Evolutionary conservation across 1,140 invertebrate species (phyloP), one percentile per base, ranked within the genome.

Genomic region (Agrypnia vestita): DNA sequence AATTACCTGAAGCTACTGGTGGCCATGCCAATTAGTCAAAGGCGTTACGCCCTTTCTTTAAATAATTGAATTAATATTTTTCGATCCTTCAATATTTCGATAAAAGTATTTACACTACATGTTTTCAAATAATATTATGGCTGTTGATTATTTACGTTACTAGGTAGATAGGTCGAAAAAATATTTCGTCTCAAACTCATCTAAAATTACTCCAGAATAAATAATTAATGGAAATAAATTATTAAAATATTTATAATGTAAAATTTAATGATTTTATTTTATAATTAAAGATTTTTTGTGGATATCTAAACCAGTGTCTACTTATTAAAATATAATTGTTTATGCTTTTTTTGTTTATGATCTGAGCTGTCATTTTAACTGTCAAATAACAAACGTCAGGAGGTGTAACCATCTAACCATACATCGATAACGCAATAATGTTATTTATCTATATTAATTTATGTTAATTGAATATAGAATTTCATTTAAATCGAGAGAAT

Each of bases 401-500:
- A 78, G 76, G 76, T 69, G 76, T 78, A 78, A 56, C 49, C 71
- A 13, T 13, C 11, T 69, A 13, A 43, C 35, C n/a, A 43, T 43
- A 43, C 61, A 64, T 64, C 35, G 61, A 64, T 8, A 49, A 71
- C 47, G 67, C 15, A 71, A 71, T 71, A 71, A 21, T 44, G 15
- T 75, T 75, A 56, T 44, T 17, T 75, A 61, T 76, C n/a, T 21
- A 49, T 13, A 64, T 21, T 76, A 62, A 64, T 76, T 64, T 51
- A 51, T 49, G 13, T 64, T 21, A 51, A 64, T 73, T 25, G 4
- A 53, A 10, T 8, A 17, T 53, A 73, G 55, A 35, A 3, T 35
- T 44, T 15, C 35, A 46, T n/a, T 59, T 75, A 12, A 19, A 46
- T 46, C 11, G 44, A 49, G 53, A 67, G 21, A 67, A 95, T 95